A percentile compares a stretch with the other conserved stretches of the same genome.
phyloP scores from a whole-genome alignment of 2,888 invertebrate genomes.

The Aphidius colemani region DNA sequence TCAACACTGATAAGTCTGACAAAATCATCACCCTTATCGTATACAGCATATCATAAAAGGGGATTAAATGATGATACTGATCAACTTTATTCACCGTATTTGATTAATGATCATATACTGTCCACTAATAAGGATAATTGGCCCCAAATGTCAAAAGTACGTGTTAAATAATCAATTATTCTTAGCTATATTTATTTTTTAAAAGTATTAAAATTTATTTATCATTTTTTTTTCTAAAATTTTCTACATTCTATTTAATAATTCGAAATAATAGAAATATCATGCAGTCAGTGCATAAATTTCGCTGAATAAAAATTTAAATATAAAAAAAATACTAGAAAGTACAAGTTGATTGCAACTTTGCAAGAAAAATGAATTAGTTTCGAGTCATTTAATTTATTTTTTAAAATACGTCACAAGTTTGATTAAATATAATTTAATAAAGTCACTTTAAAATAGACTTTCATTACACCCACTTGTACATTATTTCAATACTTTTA shows the following conservation, averaged over 20 bases:
- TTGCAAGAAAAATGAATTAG: constrained; percentile 6
- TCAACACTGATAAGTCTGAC: constrained; percentile 46
- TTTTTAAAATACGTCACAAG: background rate
- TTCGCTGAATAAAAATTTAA: background rate
- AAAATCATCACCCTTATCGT: constrained; percentile 43
- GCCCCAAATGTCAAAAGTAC: constrained; percentile 7
- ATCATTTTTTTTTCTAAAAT: too few relatives aligned
- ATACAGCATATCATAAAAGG: constrained; percentile 40
- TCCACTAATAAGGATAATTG: constrained; percentile 10
- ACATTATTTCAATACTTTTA: too few relatives aligned
- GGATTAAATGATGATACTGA: constrained; percentile 39
- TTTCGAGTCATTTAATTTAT: background rate
- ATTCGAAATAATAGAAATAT: too few relatives aligned
- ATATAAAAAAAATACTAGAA: background rate
- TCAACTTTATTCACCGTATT: constrained; percentile 7
- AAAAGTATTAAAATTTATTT: too few relatives aligned
- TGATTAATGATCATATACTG: constrained; percentile 1
- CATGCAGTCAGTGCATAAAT: too few relatives aligned
- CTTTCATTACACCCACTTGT: too few relatives aligned
- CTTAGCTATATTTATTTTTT: too few relatives aligned
- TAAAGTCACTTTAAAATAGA: background rate
- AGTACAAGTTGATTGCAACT: background rate
- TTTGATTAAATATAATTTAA: background rate
- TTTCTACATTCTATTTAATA: too few relatives aligned
- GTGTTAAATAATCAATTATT: too few relatives aligned